Evolutionary conservation across 2,113 vertebrate genomes (phyloP), one percentile per base, ranked within the genome.

Genomic region (Microtus montanus): DNA sequence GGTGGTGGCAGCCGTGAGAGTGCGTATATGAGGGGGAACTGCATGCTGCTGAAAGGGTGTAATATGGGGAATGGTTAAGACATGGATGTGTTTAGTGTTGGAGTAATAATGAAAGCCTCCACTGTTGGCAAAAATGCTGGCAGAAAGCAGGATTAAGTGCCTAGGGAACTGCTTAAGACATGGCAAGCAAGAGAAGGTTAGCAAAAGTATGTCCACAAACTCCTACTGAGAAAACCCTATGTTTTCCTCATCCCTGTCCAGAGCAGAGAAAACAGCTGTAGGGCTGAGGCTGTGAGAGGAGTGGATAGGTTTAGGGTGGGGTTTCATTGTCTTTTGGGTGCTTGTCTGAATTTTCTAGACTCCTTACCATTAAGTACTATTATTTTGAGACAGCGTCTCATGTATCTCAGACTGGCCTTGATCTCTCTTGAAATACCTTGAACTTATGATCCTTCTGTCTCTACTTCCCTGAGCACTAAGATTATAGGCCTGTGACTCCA

Each of bases 11-110:
- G 38, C 17, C 1, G 26, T 9, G 14, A 13, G 13, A 4, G 26
- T 75, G 1, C 5, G 10, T 44, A 3, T 38, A 14, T 13, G 38
- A 2, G 71, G 17, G 26, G 1, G 8, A 33, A 4, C 52, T 22
- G 30, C 20, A 44, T 0, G 1, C 5, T 3, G 26, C 73, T 52
- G 44, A 87, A 35, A 49, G 64, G 44, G 44, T 11, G 19, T 30
- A 26, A 11, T 6, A 20, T 15, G 14, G 35, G 47, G n/a, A 26
- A 35, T 41, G 11, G 78, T 70, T 12, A 77, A 54, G 54, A 68
- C 2, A 10, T 0, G 0, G 6, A 5, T 1, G 5, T 0, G 44
- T 26, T 19, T 35, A 11, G 1, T 4, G 7, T 1, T 0, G 10
- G 68, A 74, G 54, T 26, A 38, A 22, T n/a, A 89, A 41, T 4